phyloP scores from a whole-genome alignment of 1,140 invertebrate genomes.

The Uloborus diversus region DNA sequence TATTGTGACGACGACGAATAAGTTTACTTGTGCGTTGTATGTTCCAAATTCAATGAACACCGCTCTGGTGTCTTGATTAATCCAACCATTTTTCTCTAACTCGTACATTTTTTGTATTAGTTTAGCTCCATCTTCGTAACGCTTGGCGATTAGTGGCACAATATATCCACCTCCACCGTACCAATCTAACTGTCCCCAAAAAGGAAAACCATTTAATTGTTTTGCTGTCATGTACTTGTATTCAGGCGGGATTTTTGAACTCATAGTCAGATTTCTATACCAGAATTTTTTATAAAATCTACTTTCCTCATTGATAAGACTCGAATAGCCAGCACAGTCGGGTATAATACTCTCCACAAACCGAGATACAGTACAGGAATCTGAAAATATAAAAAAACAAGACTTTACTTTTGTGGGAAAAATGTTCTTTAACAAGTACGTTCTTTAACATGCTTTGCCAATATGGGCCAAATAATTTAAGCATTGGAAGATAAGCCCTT shows the following conservation, averaged over 20 bases:
- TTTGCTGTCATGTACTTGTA: conserved; percentile 61
- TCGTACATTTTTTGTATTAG: conserved; percentile 62
- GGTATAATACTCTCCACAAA: conserved; percentile 60
- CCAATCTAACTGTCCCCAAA: conserved; percentile 64
- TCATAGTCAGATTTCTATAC: conserved; percentile 19
- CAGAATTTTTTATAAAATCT: conserved; percentile 14
- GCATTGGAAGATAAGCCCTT: no score
- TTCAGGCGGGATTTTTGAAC: conserved; percentile 41
- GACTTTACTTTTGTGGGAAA: neutral
- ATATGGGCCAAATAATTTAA: neutral
- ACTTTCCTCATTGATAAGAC: conserved; percentile 63
- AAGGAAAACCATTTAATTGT: conserved; percentile 65
- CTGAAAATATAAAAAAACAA: conserved; percentile 12
- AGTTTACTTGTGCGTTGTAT: conserved; percentile 69
- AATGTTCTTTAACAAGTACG: no score
- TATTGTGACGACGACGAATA: conserved; percentile 68
- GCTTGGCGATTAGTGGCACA: conserved; percentile 64
- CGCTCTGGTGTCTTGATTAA: conserved; percentile 69
- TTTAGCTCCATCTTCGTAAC: conserved; percentile 54
- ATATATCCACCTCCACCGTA: conserved; percentile 71
- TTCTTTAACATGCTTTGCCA: no score
- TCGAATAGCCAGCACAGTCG: conserved; percentile 63
- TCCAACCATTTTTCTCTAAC: conserved; percentile 67
- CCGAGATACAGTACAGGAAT: conserved; percentile 61
- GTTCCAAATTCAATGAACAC: conserved; percentile 70